Percentiles rank a stretch among this genome's conserved stretches.
These are phyloP conservation scores for Trogon surrucura DNA, from an alignment of 2,113 vertebrate species.

Conservation along the genomic window DNA sequence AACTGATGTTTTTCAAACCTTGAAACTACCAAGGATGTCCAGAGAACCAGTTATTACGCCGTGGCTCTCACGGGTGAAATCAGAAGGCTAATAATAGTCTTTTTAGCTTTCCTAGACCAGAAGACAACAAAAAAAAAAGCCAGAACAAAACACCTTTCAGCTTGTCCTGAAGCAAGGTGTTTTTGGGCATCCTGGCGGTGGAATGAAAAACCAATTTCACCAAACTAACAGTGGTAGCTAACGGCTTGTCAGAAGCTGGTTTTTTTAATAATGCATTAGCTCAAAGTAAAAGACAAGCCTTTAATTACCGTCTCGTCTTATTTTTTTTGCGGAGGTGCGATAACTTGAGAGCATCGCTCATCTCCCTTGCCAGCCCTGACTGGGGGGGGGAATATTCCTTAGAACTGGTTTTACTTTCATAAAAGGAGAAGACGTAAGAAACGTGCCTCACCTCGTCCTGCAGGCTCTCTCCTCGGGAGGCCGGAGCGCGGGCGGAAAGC, in stretches of 20 bases:
- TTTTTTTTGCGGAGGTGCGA: not conserved
- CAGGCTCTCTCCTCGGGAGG: not conserved
- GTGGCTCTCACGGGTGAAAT: not conserved
- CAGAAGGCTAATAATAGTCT: not conserved
- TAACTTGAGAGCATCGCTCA: not conserved
- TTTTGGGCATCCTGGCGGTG: not conserved
- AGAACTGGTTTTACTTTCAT: not conserved
- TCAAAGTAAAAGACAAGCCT: not conserved
- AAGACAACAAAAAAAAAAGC: accelerated
- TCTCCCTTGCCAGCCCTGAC: not conserved
- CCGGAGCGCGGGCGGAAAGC: not conserved
- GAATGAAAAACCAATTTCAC: not conserved
- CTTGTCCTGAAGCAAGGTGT: not conserved
- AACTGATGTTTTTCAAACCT: not conserved
- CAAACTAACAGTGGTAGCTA: not conserved
- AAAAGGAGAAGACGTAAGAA: not conserved
- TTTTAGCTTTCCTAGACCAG: not conserved
- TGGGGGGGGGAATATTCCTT: not conserved
- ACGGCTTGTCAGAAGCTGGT: not conserved
- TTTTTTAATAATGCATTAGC: not conserved
- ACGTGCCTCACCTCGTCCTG: not conserved
- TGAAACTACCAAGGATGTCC: not conserved
- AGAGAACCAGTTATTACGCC: not conserved
- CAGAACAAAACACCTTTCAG: not conserved
- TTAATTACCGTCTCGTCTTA: not conserved